Evolutionary conservation across 1,140 invertebrate genomes (phyloP).

Genomic region (Yoshiicerus persimilis): DNA sequence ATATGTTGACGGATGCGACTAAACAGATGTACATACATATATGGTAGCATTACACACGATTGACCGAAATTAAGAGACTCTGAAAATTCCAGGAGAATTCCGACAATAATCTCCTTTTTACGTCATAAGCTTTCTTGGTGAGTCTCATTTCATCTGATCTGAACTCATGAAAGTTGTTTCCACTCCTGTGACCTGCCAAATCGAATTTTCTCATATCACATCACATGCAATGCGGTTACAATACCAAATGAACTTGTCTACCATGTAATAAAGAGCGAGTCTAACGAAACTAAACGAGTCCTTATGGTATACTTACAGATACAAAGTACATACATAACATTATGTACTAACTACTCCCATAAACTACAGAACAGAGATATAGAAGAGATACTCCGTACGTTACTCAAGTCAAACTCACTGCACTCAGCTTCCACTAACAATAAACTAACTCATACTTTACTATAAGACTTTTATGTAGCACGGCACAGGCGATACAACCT

Average conservation of each 20-base stretch:
- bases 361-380: background rate
- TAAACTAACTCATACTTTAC: background rate
- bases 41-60: background rate
- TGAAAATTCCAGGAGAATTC: background rate
- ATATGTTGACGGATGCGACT: background rate
- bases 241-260: slow-evolving; percentile 6
- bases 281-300: background rate
- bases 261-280: background rate
- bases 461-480: background rate
- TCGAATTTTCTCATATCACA: slow-evolving; percentile 20
- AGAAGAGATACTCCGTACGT: background rate
- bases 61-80: background rate
- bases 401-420: background rate
- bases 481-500: background rate
- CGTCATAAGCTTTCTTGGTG: background rate
- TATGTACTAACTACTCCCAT: background rate
- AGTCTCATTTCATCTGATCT: background rate
- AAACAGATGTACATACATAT: background rate
- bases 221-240: slow-evolving; percentile 14
- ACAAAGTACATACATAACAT: background rate
- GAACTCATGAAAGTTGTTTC: background rate
- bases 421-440: background rate
- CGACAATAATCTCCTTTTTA: background rate
- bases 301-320: background rate
- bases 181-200: background rate